phyloP scores from a whole-genome alignment of 2,113 vertebrate species.

The Trichomycterus rosablanca region DNA sequence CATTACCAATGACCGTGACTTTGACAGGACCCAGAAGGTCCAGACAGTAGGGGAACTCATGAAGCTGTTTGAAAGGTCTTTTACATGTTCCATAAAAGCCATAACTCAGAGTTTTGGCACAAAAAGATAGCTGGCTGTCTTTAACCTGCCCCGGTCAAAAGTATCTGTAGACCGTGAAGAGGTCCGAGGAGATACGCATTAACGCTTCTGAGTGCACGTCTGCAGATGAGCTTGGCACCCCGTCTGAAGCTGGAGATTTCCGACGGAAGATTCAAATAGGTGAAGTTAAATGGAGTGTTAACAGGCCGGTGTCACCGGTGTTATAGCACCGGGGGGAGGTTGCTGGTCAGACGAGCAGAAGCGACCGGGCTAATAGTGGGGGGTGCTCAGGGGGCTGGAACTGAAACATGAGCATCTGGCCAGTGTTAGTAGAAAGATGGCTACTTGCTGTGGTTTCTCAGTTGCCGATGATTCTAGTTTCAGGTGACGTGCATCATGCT shows the following conservation, averaged over 20 bases:
- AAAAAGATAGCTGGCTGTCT: constrained; percentile 18
- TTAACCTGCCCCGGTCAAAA: constrained; percentile 11
- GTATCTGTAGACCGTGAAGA: constrained; percentile 30
- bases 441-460: constrained; percentile 74
- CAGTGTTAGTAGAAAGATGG: constrained; percentile 65
- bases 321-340: constrained; percentile 56
- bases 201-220: constrained; percentile 23
- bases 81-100: constrained; percentile 33
- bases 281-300: constrained; percentile 57
- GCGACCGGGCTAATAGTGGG: constrained; percentile 58
- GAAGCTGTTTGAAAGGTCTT: constrained; percentile 40
- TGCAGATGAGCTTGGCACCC: constrained; percentile 28
- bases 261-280: constrained; percentile 46
- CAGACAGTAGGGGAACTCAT: constrained; percentile 47
- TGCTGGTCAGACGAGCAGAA: constrained; percentile 61
- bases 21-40: constrained; percentile 44
- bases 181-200: constrained; percentile 27
- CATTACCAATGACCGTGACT: constrained; percentile 52
- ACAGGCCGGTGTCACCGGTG: constrained; percentile 55
- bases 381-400: constrained; percentile 45
- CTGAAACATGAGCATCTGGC: constrained; percentile 60
- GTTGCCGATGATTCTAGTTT: constrained; percentile 80
- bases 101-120: constrained; percentile 32
- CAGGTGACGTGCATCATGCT: constrained; percentile 80
- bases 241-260: constrained; percentile 13